Percentiles rank a stretch among this genome's conserved stretches.
These are phyloP conservation scores for Eurystomus glaucurus DNA, from an alignment of 2,797 vertebrate species.

Conservation along the genomic window DNA sequence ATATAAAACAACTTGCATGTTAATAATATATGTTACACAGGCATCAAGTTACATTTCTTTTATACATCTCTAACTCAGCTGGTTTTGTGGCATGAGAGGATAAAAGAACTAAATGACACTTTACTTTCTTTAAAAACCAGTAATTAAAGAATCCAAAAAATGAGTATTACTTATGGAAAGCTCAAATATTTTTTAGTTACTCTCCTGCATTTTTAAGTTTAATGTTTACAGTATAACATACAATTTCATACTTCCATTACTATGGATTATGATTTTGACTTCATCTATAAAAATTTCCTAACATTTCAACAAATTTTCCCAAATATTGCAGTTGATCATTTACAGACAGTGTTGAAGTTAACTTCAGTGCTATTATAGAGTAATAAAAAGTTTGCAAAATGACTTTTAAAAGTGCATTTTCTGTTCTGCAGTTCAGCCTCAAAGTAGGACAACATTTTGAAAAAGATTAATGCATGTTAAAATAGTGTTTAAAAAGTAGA, in stretches of 20 bases:
- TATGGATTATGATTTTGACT: conserved; percentile 83
- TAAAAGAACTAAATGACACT: conserved; percentile 45
- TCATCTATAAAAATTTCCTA: conserved; percentile 83
- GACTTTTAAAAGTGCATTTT: conserved; percentile 86
- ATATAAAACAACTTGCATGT: conserved; percentile 71
- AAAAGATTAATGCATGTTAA: conserved; percentile 78
- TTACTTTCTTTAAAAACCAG: conserved; percentile 52
- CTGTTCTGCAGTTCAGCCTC: conserved; percentile 80
- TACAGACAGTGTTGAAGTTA: conserved; percentile 91
- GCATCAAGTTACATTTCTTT: conserved; percentile 68
- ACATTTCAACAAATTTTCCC: conserved; percentile 79
- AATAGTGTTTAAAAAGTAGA: conserved; percentile 82
- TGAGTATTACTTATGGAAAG: conserved; percentile 72
- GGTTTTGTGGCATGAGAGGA: conserved; percentile 69
- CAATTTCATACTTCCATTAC: conserved; percentile 77
- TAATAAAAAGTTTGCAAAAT: conserved; percentile 86
- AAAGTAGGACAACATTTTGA: conserved; percentile 71
- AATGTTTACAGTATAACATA: conserved; percentile 85
- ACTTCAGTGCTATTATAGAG: conserved; percentile 93
- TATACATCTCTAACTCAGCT: conserved; percentile 53
- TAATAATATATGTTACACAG: conserved; percentile 71
- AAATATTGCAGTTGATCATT: conserved; percentile 79
- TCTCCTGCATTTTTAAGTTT: conserved; percentile 81
- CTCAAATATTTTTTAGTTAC: conserved; percentile 85
- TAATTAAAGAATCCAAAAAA: conserved; percentile 63